Percentiles rank a stretch among this genome's conserved stretches.
Evolutionary conservation across 2,113 vertebrate species (phyloP).

Genomic region (Dissostichus mawsoni): DNA sequence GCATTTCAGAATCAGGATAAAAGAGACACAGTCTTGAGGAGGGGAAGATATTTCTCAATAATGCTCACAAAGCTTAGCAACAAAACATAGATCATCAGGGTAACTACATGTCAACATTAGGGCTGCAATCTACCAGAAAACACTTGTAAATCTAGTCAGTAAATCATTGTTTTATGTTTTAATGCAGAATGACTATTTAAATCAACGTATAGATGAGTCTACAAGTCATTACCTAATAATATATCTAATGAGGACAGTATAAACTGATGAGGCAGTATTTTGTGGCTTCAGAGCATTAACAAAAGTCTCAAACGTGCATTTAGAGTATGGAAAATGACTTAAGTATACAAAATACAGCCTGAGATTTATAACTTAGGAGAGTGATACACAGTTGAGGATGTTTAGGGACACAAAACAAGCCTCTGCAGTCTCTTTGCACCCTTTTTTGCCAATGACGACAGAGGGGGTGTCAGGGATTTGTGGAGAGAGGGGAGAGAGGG

Average conservation of each 20-base stretch:
- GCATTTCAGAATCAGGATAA: slow-evolving; percentile 26
- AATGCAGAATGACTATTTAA: no score
- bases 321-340: neutral
- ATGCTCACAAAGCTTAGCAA: neutral
- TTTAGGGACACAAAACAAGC: slow-evolving; percentile 31
- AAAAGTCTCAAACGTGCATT: neutral
- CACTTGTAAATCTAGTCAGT: no score
- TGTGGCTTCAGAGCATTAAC: neutral
- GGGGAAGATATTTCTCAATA: neutral
- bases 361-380: neutral
- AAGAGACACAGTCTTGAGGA: slow-evolving; percentile 20
- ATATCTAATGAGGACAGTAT: no score
- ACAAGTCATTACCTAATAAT: no score
- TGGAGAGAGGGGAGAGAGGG: neutral
- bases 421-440: slow-evolving; percentile 71
- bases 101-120: no score
- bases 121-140: no score
- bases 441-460: slow-evolving; percentile 66
- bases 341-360: neutral
- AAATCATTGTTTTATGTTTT: no score
- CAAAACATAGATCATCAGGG: neutral
- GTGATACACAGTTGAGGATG: neutral
- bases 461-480: neutral
- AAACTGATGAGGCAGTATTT: neutral
- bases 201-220: no score